Conservation (phyloP, 2,113 vertebrate genomes). For the Conger conger region DNA sequence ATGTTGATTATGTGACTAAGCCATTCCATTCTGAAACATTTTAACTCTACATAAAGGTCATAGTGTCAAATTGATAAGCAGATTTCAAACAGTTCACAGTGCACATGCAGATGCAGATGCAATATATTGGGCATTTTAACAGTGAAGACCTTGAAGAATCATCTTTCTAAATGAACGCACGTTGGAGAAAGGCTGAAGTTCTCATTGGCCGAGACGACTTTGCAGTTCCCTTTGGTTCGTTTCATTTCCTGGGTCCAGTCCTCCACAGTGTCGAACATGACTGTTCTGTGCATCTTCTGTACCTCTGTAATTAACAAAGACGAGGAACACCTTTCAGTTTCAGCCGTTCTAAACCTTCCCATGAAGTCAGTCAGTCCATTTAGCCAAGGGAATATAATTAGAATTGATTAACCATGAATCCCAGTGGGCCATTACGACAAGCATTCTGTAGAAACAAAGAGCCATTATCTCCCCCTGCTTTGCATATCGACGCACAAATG, state of each 20-base stretch:
- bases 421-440: not conserved
- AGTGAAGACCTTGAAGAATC: not conserved
- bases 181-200: conserved; percentile 69
- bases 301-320: conserved; percentile 40
- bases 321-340: not conserved
- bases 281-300: conserved; percentile 58
- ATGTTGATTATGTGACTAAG: too few relatives aligned
- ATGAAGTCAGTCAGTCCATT: not conserved
- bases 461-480: not conserved
- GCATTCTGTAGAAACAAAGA: not conserved
- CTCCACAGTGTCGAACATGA: conserved; percentile 77
- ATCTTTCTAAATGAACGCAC: conserved; percentile 54
- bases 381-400: not conserved
- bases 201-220: conserved; percentile 70
- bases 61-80: too few relatives aligned
- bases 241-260: conserved; percentile 83
- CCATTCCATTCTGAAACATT: too few relatives aligned
- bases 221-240: conserved; percentile 75
- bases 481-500: not conserved
- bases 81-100: not conserved
- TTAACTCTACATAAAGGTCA: too few relatives aligned
- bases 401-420: not conserved
- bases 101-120: not conserved
- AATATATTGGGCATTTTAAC: not conserved
- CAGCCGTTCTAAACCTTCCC: not conserved